Conservation (phyloP, 2,113 vertebrate species). For the Pachypanchax playfairii region DNA sequence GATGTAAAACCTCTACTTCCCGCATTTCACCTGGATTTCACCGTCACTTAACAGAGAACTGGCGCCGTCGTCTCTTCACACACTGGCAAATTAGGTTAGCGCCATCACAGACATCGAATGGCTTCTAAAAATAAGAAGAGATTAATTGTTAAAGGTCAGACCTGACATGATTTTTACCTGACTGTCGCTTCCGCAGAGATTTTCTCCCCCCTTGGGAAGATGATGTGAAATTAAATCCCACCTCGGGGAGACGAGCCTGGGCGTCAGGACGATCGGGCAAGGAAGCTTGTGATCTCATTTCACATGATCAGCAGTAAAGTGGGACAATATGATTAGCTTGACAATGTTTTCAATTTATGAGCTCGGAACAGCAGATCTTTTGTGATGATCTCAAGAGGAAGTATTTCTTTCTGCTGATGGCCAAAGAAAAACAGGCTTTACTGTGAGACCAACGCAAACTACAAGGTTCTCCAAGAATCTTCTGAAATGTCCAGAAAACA, state of each 20-base stretch:
- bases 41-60: conserved; percentile 14
- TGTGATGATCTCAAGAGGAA: conserved; percentile 19
- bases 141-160: conserved; percentile 80
- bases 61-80: conserved; percentile 31
- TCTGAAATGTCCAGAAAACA: no score
- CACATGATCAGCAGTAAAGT: conserved; percentile 65
- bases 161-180: conserved; percentile 76
- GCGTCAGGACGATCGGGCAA: conserved; percentile 35
- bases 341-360: conserved; percentile 40
- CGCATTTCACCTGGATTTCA: conserved; percentile 16
- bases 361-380: conserved; percentile 7
- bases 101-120: conserved; percentile 46
- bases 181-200: conserved; percentile 60
- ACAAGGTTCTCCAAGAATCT: no score
- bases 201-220: conserved; percentile 62
- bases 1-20: conserved; percentile 13
- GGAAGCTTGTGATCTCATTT: conserved; percentile 71
- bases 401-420: conserved; percentile 8
- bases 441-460: no score
- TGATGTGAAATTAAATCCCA: conserved; percentile 75
- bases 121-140: conserved; percentile 77
- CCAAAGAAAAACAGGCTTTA: no score
- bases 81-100: conserved; percentile 69
- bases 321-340: conserved; percentile 63
- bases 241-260: conserved; percentile 57